A percentile compares a stretch with the other conserved stretches of the same genome.
Conservation (phyloP, 1,140 invertebrate species). For the Bombus pyrosoma region DNA sequence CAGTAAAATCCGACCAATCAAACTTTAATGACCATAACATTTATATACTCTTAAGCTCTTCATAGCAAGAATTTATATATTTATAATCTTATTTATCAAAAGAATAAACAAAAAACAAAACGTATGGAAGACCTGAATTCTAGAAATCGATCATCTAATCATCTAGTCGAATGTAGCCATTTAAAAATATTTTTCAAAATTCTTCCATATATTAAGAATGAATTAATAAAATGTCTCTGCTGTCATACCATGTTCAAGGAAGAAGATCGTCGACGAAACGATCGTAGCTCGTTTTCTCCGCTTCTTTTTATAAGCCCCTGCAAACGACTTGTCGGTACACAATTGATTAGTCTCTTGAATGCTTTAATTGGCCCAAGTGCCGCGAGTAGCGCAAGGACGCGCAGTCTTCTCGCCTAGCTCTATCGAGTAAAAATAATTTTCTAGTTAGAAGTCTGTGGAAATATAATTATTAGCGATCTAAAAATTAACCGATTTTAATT, state of each 20-base stretch:
- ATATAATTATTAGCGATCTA: background rate
- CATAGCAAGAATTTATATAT: background rate
- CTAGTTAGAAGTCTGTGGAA: background rate
- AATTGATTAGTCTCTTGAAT: slow-evolving; percentile 68
- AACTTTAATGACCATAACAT: background rate
- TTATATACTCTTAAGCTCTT: background rate
- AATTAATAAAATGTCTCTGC: background rate
- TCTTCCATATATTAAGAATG: background rate
- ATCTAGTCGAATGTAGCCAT: background rate
- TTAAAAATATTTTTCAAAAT: background rate
- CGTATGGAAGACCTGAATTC: background rate
- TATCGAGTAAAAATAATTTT: slow-evolving; percentile 19
- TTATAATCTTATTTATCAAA: background rate
- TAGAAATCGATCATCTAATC: too few species aligned
- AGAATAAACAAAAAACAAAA: background rate
- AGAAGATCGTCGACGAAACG: background rate
- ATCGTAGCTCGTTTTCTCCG: background rate
- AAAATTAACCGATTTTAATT: background rate
- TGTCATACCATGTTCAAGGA: background rate
- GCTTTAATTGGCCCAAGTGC: slow-evolving; percentile 70
- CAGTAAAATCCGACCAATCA: too few species aligned
- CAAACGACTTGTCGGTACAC: slow-evolving; percentile 48
- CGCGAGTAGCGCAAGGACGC: slow-evolving; percentile 48
- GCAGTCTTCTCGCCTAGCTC: background rate
- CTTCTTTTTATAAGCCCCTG: slow-evolving; percentile 42